Percentiles rank a stretch among this genome's conserved stretches.
Conservation (phyloP, 2,888 invertebrate genomes). For the Parnassius smintheus region DNA sequence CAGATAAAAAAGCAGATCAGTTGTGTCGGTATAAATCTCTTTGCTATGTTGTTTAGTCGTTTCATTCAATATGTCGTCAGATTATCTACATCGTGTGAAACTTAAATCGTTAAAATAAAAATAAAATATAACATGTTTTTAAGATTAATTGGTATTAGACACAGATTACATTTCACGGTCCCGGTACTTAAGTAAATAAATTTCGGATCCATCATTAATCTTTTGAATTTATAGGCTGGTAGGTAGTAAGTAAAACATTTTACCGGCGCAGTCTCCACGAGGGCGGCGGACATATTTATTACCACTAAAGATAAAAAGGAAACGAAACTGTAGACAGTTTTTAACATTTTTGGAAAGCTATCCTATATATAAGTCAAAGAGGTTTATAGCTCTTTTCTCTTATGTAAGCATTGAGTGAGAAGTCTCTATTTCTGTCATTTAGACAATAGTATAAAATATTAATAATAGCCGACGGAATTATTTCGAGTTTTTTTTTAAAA, state of each 20-base stretch:
- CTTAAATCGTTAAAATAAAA: slow-evolving; percentile 30
- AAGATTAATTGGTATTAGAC: slow-evolving; percentile 69
- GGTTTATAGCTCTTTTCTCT: slow-evolving; percentile 45
- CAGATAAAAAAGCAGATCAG: slow-evolving; percentile 23
- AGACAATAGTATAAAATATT: slow-evolving; percentile 19
- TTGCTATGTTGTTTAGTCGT: slow-evolving; percentile 15
- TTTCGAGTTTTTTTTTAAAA: not conserved
- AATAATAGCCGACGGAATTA: not conserved
- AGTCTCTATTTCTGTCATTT: slow-evolving; percentile 54
- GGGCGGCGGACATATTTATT: slow-evolving; percentile 72
- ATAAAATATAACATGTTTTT: slow-evolving; percentile 42
- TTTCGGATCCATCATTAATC: slow-evolving; percentile 73
- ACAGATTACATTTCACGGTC: slow-evolving; percentile 66
- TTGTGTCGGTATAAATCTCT: slow-evolving; percentile 22
- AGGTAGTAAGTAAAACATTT: slow-evolving; percentile 58
- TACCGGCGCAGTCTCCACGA: slow-evolving; percentile 50
- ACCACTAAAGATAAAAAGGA: slow-evolving; percentile 61
- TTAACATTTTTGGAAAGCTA: slow-evolving; percentile 58
- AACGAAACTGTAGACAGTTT: slow-evolving; percentile 55
- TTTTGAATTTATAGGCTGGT: slow-evolving; percentile 68
- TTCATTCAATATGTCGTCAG: slow-evolving; percentile 27
- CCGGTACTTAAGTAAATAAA: slow-evolving; percentile 71
- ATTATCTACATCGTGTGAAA: slow-evolving; percentile 27
- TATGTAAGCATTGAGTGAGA: slow-evolving; percentile 53
- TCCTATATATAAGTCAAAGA: slow-evolving; percentile 42